Base-by-base conservation (phyloP, 2,888 invertebrate genomes). In the Macrosoma leucophasiata region DNA sequence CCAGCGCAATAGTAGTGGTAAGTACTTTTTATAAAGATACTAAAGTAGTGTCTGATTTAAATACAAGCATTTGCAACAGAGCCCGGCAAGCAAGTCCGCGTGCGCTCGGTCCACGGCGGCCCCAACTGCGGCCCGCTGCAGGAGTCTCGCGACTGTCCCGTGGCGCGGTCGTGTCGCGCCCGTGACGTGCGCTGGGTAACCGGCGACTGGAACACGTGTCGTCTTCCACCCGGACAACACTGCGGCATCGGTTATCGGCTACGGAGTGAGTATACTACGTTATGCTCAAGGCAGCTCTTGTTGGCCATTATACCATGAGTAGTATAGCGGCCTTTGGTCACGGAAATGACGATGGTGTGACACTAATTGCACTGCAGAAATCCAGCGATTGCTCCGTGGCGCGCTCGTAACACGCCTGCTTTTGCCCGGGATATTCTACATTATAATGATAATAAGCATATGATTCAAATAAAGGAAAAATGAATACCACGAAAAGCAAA, bases 191-290 rank as follows among this genome's bases (percentile, higher is more conserved):
- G 61, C 17, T 87, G 87, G 87, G 64, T 74, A 18, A 56, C 79
- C 5, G 86, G 86, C 19, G 77, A 78, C 37, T 88, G 88, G 88
- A 75, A 73, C 46, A 65, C 75, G 3, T 88, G 87, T 48, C 70
- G 74, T 1, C 55, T 87, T 43, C 84, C 86, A 1, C 77, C 81
- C 1, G 67, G 59, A 4, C 69, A 73, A 20, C 59, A 68, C 4
- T 87, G 87, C 36, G 86, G 87, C 1, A 63, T 64, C 1, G 87
- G 87, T 0, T 77, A 75, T 20, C 58, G 85, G 32, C 71, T 85
- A 7, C 64, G 87, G 60, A 86, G 87, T 86, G 29, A 63, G 72
- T 59, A n/a, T n/a, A n/a, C n/a, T n/a, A n/a, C n/a, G n/a, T n/a
- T n/a, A n/a, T n/a, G n/a, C n/a, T n/a, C n/a, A n/a, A n/a, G n/a